Evolutionary conservation across 1,140 invertebrate species (phyloP), one percentile per base, ranked within the genome.

Genomic region (Drosophila mojavensis): DNA sequence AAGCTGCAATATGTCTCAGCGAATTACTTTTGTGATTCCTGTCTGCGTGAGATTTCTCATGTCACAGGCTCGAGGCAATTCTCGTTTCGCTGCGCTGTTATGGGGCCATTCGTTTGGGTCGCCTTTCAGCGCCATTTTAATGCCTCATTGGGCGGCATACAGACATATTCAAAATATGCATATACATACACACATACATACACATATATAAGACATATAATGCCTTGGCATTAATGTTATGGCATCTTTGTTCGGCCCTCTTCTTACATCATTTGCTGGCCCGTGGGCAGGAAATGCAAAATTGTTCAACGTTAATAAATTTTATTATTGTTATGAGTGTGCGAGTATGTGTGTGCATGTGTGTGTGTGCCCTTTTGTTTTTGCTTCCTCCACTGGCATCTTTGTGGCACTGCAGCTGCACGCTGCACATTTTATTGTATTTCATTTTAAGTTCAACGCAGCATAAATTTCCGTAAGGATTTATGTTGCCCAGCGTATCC

Each of bases 361-460:
- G 30, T 74, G 30, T 62, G 50, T 50, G 24, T 28, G 28, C 10
- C 28, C 48, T 51, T 41, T 47, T 41, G 41, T 60, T 47, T 62
- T 55, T 39, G 36, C 36, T 39, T 39, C 36, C 36, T 39, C 36
- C 36, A 4, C 10, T 39, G 36, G 36, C 68, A 67, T 60, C 70
- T 67, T 72, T 41, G 63, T 43, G 65, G 59, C 68, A 73, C n/a
- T 73, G 60, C 71, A 53, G 58, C 71, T 54, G 78, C 45, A 68
- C 66, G 59, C 68, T 73, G 66, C 62, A 75, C 55, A 83, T 82
- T 79, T 86, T 86, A 86, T 86, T 86, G 83, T 88, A 86, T 86
- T 86, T 88, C 83, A 70, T 88, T 86, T 88, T 86, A 86, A 86
- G 83, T 86, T 86, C 83, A 86, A 86, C 81, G 79, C 77, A 83